phyloP scores from a whole-genome alignment of 1,140 invertebrate genomes.

The Nephotettix cincticeps region DNA sequence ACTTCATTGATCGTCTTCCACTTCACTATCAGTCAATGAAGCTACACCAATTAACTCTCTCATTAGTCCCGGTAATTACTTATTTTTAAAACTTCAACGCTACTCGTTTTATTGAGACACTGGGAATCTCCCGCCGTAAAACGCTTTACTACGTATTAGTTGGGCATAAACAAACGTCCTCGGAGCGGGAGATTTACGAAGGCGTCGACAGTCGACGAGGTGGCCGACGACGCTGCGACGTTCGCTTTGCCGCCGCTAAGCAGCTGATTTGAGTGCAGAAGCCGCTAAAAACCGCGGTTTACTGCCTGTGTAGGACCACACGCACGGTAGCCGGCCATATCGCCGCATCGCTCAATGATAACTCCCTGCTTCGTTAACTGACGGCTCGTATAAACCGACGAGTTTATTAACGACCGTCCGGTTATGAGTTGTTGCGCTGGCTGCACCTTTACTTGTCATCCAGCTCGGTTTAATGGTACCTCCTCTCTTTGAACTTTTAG shows the following conservation, averaged over 20 bases:
- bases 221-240: too few relatives aligned
- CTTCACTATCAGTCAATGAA: too few relatives aligned
- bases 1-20: too few relatives aligned
- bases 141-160: background rate
- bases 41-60: too few relatives aligned
- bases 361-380: background rate
- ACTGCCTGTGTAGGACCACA: background rate
- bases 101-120: too few relatives aligned
- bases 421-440: background rate
- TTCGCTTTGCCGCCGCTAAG: too few relatives aligned
- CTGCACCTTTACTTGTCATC: background rate
- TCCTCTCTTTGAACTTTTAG: too few relatives aligned
- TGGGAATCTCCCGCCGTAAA: background rate
- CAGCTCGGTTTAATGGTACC: background rate
- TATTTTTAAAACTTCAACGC: too few relatives aligned
- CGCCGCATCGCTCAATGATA: background rate
- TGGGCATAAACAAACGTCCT: background rate
- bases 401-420: background rate
- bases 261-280: too few relatives aligned
- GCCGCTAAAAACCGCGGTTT: too few relatives aligned
- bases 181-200: background rate
- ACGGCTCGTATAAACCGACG: background rate
- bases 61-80: too few relatives aligned
- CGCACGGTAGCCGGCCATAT: background rate
- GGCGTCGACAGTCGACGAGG: background rate